Conservation (phyloP, 2,888 invertebrate species). For the Drosophila planitibia region DNA sequence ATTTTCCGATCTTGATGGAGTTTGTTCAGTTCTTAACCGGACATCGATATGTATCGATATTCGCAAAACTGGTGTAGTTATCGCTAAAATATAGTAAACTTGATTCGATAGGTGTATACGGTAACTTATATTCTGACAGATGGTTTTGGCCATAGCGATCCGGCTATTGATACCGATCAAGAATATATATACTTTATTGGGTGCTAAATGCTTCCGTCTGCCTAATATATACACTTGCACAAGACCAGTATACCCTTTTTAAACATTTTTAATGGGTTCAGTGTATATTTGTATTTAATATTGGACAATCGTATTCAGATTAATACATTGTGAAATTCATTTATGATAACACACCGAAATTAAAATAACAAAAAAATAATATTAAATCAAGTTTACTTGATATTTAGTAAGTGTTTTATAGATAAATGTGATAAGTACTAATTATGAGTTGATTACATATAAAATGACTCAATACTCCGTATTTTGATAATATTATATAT, state of each 20-base stretch:
- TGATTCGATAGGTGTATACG: no score
- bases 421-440: slow-evolving; percentile 4
- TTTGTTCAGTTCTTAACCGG: no score
- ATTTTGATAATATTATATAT: neutral
- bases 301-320: neutral
- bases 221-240: no score
- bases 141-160: neutral
- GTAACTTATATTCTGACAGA: neutral
- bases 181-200: neutral
- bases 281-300: neutral
- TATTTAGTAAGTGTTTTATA: neutral
- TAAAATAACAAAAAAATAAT: no score
- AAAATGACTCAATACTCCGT: neutral
- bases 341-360: no score
- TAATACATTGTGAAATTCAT: neutral
- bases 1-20: no score
- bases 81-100: no score
- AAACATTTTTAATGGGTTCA: neutral
- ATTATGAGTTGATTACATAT: neutral
- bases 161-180: neutral
- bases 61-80: no score
- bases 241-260: no score
- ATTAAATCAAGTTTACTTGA: neutral
- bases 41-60: no score
- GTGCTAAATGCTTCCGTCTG: no score